phyloP scores from a whole-genome alignment of 1,140 invertebrate species.

The Leptinotarsa defecta region DNA sequence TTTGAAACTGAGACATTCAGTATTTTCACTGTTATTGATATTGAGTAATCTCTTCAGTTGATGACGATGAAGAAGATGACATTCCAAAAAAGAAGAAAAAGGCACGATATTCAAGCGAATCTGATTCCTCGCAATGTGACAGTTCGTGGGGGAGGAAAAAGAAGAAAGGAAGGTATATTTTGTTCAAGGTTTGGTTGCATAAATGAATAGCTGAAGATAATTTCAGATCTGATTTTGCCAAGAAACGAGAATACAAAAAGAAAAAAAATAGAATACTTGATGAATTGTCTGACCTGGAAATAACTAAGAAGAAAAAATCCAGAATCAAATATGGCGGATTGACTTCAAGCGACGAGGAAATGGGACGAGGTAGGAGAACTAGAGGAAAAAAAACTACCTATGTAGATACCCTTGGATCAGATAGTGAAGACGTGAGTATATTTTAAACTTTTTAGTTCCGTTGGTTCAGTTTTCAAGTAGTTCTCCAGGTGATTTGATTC shows the following conservation, averaged over 20 bases:
- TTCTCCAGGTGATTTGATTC: too few relatives aligned
- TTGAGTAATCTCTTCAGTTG: conserved; percentile 13
- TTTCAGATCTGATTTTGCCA: conserved; percentile 17
- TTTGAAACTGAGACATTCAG: too few relatives aligned
- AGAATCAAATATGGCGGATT: conserved; percentile 62
- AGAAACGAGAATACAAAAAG: conserved; percentile 56
- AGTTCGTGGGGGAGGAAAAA: conserved; percentile 25
- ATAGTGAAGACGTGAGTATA: conserved; percentile 63
- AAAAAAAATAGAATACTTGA: conserved; percentile 60
- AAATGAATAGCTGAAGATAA: not conserved
- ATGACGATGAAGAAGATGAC: conserved; percentile 21
- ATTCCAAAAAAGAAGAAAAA: conserved; percentile 33
- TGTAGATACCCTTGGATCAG: conserved; percentile 67
- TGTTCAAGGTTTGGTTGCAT: not conserved
- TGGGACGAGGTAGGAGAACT: conserved; percentile 61
- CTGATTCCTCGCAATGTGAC: conserved; percentile 26
- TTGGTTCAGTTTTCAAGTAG: too few relatives aligned
- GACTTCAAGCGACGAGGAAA: conserved; percentile 60
- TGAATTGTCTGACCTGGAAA: conserved; percentile 56
- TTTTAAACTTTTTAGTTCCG: not conserved
- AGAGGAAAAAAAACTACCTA: conserved; percentile 75
- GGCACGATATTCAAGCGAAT: conserved; percentile 25
- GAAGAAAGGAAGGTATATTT: conserved; percentile 17
- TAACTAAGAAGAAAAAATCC: conserved; percentile 55
- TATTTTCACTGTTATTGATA: not conserved